Evolutionary conservation across 2,113 vertebrate species (phyloP).

Genomic region (Gorsachius goisagi): DNA sequence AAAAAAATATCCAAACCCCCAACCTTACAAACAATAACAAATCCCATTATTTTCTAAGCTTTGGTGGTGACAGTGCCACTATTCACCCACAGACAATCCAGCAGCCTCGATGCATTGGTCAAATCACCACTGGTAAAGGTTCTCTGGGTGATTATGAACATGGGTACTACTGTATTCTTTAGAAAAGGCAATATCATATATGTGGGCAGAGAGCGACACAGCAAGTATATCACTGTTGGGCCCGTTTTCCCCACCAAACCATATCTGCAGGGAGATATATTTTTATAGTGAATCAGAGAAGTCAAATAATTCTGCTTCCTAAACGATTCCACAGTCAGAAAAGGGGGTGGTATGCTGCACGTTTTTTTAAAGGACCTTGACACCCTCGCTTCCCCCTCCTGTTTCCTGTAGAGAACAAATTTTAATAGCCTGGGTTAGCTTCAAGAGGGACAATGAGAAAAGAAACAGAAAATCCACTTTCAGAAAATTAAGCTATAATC

Average conservation of each 20-base stretch:
- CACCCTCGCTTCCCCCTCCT: not conserved
- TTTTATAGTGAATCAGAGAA: not conserved
- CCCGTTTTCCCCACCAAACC: not conserved
- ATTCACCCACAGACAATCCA: not conserved
- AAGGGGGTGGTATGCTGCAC: not conserved
- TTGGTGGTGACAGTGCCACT: not conserved
- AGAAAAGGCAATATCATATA: not conserved
- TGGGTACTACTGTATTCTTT: not conserved
- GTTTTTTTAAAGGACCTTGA: not conserved
- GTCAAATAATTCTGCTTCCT: not conserved
- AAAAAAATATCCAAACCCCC: not conserved
- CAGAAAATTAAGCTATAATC: slow-evolving; percentile 46
- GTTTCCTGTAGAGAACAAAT: not conserved
- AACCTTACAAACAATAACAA: not conserved
- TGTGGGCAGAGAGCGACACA: not conserved
- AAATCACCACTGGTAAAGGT: not conserved
- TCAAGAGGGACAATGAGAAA: not conserved
- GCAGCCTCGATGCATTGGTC: fast-evolving
- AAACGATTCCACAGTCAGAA: not conserved
- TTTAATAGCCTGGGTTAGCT: not conserved
- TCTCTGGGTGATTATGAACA: not conserved
- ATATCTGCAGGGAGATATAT: not conserved
- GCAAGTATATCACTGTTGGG: not conserved
- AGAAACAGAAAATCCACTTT: slow-evolving; percentile 24
- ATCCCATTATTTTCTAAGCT: not conserved